Conservation (phyloP, 2,888 invertebrate genomes). For the Caenorhabditis angaria region DNA sequence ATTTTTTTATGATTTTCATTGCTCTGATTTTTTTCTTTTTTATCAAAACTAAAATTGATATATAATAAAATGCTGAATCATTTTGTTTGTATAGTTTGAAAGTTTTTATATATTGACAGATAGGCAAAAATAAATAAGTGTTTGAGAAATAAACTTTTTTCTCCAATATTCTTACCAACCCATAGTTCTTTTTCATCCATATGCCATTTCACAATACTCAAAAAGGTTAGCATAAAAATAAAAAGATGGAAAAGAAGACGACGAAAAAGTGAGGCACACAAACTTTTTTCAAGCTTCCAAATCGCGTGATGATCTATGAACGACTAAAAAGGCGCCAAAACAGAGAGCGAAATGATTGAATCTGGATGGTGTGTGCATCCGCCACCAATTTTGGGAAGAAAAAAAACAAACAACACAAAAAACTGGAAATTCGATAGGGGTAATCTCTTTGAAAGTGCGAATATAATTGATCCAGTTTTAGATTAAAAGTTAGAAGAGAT, state of each 20-base stretch:
- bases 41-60: conserved; percentile 1
- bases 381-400: not conserved
- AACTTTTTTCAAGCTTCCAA: not conserved
- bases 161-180: conserved; percentile 7
- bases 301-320: not conserved
- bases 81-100: not conserved
- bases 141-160: not conserved
- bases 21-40: conserved; percentile 1
- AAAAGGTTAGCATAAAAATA: conserved; percentile 41
- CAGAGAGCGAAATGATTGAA: not conserved
- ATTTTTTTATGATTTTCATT: conserved; percentile 1
- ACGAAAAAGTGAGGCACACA: conserved; percentile 16
- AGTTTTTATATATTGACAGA: conserved; percentile 1
- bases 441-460: not conserved
- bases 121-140: not conserved
- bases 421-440: not conserved
- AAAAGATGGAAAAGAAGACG: conserved; percentile 14
- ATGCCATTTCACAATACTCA: conserved; percentile 46
- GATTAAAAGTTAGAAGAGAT: not conserved
- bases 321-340: conserved; percentile 2
- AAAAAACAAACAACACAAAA: not conserved
- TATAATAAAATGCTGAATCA: not conserved
- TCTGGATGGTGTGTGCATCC: not conserved
- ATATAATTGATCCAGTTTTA: not conserved
- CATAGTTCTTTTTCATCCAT: conserved; percentile 38